Base-by-base conservation (phyloP, 2,113 vertebrate genomes). In the Hucho hucho region DNA sequence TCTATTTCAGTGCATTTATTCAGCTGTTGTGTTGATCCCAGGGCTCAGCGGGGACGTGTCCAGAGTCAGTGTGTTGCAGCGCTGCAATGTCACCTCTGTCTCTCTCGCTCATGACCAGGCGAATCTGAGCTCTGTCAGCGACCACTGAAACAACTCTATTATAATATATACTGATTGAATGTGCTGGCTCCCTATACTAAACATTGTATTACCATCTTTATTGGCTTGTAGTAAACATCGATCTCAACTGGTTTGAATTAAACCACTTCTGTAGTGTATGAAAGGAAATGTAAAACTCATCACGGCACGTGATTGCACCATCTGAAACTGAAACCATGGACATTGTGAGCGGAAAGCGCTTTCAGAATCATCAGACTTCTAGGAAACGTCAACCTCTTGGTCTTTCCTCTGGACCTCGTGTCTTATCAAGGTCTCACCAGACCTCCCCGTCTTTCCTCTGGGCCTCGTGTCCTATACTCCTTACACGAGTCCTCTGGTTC, bases 81-180 rank as follows among this genome's bases (percentile, higher is more conserved):
- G 81, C 83, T 82, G 85, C 90, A 91, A 91, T 87, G 88, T 90
- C 90, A 87, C 77, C 5, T 26, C 56, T 53, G 74, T 84, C 80
- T 79, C 78, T 69, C 64, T 83, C 81, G 82, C 87, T 82, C 85
- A 81, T 71, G 79, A 78, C 25, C 69, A 28, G 68, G 75, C 70
- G 78, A 80, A 88, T 83, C 56, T 71, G 84, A 85, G 84, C 82
- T 72, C 78, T 84, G 56, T 73, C 68, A 78, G 77, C 80, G 79
- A 70, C 67, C 73, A 74, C 68, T 75, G 69, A 73, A 64, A 85
- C 73, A 78, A 73, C 16, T 22, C 12, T 56, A 78, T 71, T 75
- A 73, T 49, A 49, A 49, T 16, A 14, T 49, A 16, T 16, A 49
- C 47, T 49, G 47, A 49, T 16, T 16, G 14, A 49, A 49, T 14